Percentiles rank a stretch among this genome's conserved stretches.
Conservation (phyloP, 1,140 invertebrate genomes). For the Macrobrachium nipponense region DNA sequence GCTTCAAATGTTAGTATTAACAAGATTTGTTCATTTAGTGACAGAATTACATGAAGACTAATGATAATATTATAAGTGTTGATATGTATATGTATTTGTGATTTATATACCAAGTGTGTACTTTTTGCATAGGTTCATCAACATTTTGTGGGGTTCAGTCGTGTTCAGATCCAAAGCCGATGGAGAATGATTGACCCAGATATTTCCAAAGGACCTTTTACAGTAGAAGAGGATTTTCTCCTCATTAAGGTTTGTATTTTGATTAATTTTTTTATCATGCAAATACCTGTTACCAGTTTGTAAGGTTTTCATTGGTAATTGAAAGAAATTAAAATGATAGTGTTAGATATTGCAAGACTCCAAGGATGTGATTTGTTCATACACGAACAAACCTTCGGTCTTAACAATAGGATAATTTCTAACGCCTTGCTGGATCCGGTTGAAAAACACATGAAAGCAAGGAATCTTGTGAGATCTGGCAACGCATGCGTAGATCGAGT, state of each 20-base stretch:
- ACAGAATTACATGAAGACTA: too few relatives aligned
- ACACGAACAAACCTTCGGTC: too few relatives aligned
- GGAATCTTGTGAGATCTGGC: too few relatives aligned
- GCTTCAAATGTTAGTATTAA: too few relatives aligned
- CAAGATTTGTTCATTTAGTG: too few relatives aligned
- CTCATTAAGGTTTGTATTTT: slow-evolving; percentile 40
- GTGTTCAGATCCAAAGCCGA: slow-evolving; percentile 46
- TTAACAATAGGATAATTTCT: too few relatives aligned
- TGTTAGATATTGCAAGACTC: neutral
- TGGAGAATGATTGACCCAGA: slow-evolving; percentile 52
- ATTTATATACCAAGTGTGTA: neutral
- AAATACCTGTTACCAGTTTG: neutral
- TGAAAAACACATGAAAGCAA: too few relatives aligned
- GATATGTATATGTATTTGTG: neutral
- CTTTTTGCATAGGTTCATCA: slow-evolving; percentile 41
- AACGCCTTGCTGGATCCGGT: too few relatives aligned
- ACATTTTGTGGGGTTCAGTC: slow-evolving; percentile 55
- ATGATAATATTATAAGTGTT: too few relatives aligned
- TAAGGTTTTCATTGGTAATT: neutral
- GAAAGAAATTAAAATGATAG: neutral
- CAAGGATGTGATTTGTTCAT: too few relatives aligned
- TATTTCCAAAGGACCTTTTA: slow-evolving; percentile 46
- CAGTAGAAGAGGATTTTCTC: slow-evolving; percentile 47
- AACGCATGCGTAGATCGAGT: too few relatives aligned
- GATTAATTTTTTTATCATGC: neutral